These are phyloP conservation scores for Clarias magur DNA, from an alignment of 2,113 vertebrate genomes.

Conservation along the genomic window DNA sequence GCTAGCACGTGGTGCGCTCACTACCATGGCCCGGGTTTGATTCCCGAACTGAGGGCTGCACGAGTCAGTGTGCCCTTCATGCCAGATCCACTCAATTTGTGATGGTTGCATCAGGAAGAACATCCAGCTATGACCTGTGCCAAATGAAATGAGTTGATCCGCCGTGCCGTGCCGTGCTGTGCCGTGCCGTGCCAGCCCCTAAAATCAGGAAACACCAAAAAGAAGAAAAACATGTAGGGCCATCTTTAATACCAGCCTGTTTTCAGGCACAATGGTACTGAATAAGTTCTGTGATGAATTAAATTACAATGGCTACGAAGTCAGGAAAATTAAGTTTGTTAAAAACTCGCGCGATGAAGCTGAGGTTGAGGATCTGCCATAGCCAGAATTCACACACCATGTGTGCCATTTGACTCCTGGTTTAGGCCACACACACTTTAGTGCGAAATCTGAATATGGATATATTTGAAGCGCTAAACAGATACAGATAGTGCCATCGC, in stretches of 20 bases:
- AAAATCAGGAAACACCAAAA: too few species aligned
- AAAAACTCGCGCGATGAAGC: neutral
- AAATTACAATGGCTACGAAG: neutral
- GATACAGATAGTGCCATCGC: neutral
- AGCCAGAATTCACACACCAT: neutral
- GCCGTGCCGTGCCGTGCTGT: too few species aligned
- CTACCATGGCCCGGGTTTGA: too few species aligned
- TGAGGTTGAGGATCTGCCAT: neutral
- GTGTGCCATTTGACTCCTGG: neutral
- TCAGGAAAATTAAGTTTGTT: neutral
- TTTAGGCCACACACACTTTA: neutral
- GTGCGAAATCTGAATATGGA: neutral
- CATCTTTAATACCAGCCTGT: neutral
- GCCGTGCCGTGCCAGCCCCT: too few species aligned
- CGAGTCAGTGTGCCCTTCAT: too few species aligned
- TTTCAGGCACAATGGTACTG: neutral
- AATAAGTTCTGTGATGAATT: neutral
- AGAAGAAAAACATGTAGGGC: neutral
- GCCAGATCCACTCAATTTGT: too few species aligned
- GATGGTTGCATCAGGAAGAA: too few species aligned
- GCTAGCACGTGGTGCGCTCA: too few species aligned
- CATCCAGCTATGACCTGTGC: too few species aligned
- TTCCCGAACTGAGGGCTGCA: too few species aligned
- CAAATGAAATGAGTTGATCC: too few species aligned
- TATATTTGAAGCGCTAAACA: slow-evolving; percentile 19